Evolutionary conservation across 2,888 invertebrate species (phyloP), one percentile per base, ranked within the genome.

Genomic region (Villa cingulata): DNA sequence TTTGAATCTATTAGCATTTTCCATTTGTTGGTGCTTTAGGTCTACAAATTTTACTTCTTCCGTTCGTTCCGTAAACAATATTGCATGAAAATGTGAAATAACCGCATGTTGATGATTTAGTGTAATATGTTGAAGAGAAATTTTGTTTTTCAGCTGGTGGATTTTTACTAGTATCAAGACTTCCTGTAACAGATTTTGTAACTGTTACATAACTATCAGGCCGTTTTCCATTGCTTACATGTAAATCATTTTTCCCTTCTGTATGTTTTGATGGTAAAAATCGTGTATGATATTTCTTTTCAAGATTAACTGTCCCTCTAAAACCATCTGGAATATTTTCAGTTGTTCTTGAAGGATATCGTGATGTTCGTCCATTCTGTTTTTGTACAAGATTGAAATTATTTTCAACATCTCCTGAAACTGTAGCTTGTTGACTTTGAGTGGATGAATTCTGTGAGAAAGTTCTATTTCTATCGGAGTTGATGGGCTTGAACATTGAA

Each of bases 1-100:
- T n/a, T n/a, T n/a, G 7, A 23, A 23, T 23, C 7, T 23, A 23
- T 36, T 65, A 70, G 56, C 69, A 70, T 54, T 88, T 86, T 16
- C 85, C 78, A 62, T 85, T 81, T 3, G 79, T 77, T 40, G 85
- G 84, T 43, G 82, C 74, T 66, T 83, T 86, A 1, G 88, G 88
- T 57, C 81, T 80, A 62, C 88, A 89, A 48, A 87, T 80, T 66
- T 85, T 86, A 55, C 82, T 84, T 55, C 80, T 77, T 15, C 85
- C 85, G 60, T 83, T 83, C 0, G 80, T 77, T 14, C 83, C 81
- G 57, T 82, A 80, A 1, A 85, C 83, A 61, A 84, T 80, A 43
- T 86, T 85, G 61, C 88, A 88, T 0, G 85, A 82, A 64, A 88
- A 88, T 2, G 87, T 86, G 56, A 88, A 87, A 61, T 86, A 86